Percentiles rank a stretch among this genome's conserved stretches.
These are phyloP conservation scores for Callaeas wilsoni DNA, from an alignment of 2,113 vertebrate species.

Conservation along the genomic window DNA sequence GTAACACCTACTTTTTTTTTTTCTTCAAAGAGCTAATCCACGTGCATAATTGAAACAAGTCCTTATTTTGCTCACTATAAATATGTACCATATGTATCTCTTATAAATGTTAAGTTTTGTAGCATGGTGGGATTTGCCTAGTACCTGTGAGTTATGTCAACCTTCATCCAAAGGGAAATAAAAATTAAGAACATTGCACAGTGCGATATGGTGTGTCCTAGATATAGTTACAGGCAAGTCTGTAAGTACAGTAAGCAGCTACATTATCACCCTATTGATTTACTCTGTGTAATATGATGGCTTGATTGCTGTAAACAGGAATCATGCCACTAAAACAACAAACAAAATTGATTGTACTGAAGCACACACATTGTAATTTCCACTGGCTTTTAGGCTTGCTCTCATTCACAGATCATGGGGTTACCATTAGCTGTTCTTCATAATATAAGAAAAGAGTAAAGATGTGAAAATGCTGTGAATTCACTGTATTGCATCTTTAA, in stretches of 20 bases:
- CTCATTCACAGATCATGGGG: background rate
- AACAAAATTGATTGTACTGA: slow-evolving; percentile 52
- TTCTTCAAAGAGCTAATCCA: slow-evolving; percentile 61
- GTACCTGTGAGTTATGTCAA: slow-evolving; percentile 28
- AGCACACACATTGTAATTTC: slow-evolving; percentile 32
- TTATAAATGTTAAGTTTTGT: slow-evolving; percentile 2
- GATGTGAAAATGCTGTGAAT: background rate
- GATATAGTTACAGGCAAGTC: background rate
- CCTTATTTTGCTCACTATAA: slow-evolving; percentile 48
- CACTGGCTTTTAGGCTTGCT: slow-evolving; percentile 4
- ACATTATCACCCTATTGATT: slow-evolving; percentile 58
- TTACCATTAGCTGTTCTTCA: background rate
- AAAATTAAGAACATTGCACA: background rate
- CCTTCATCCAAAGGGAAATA: slow-evolving; percentile 25
- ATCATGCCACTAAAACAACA: slow-evolving; percentile 58
- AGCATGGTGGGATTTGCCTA: background rate
- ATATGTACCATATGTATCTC: slow-evolving; percentile 54
- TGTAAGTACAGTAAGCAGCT: slow-evolving; percentile 42
- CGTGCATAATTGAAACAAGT: slow-evolving; percentile 53
- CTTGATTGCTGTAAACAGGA: slow-evolving; percentile 57
- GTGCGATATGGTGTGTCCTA: background rate
- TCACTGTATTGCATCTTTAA: background rate
- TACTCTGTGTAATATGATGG: background rate
- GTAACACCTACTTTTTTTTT: slow-evolving; percentile 56
- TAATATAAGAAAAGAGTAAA: background rate